Percentiles rank a stretch among this genome's conserved stretches.
phyloP scores from a whole-genome alignment of 2,797 vertebrate species.

The Amniataba percoides region DNA sequence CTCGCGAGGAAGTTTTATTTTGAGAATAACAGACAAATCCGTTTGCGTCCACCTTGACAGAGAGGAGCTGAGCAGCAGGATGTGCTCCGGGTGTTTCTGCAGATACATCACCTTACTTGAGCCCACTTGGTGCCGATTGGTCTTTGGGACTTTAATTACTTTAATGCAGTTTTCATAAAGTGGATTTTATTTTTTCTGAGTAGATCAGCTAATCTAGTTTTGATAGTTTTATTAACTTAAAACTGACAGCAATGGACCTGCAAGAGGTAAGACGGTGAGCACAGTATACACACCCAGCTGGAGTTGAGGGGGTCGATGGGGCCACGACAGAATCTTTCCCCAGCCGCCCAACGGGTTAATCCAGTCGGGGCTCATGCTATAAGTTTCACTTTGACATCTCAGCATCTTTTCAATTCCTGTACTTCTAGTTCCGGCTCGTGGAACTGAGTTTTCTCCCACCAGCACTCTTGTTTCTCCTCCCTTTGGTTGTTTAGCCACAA shows the following conservation, averaged over 20 bases:
- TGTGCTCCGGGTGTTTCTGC: constrained; percentile 36
- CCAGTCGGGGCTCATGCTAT: neutral
- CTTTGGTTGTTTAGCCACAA: neutral
- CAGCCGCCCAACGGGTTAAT: neutral
- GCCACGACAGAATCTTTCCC: neutral
- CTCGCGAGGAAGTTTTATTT: constrained; percentile 30
- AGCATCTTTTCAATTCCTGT: constrained; percentile 2
- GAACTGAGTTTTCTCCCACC: neutral
- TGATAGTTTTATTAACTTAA: neutral
- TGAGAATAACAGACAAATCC: constrained; percentile 9
- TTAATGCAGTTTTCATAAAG: neutral
- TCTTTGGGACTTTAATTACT: neutral
- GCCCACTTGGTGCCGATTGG: too few species aligned
- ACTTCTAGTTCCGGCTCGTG: neutral
- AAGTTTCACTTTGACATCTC: constrained; percentile 8
- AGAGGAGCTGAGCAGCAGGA: neutral
- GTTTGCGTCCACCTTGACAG: constrained; percentile 1
- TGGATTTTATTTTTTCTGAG: neutral
- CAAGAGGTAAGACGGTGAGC: neutral
- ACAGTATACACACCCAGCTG: neutral
- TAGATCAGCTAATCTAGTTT: neutral
- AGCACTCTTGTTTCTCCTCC: neutral
- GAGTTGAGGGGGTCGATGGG: neutral
- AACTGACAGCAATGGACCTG: neutral
- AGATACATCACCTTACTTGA: neutral